Base-by-base conservation (phyloP, 2,888 invertebrate species). In the Oligia strigilis region DNA sequence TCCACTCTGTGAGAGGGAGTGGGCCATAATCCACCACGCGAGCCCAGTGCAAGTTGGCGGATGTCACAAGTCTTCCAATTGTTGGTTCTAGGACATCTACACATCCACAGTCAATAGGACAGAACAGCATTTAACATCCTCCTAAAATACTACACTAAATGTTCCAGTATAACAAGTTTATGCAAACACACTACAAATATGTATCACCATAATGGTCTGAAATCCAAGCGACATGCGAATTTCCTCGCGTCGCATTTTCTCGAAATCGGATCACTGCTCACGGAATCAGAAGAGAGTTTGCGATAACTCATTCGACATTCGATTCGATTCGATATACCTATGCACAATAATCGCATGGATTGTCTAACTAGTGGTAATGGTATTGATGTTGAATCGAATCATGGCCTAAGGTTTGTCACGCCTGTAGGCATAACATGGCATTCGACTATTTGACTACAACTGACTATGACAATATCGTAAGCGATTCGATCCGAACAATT, bases 271-370 rank as follows among this genome's bases (percentile, higher is more conserved):
- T 62, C 83, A 58, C 49, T 69, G 67, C 70, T 52, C 82, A 78
- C n/a, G 67, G 78, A 83, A 46, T 83, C 49, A 78, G 77, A 77
- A 83, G n/a, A n/a, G n/a, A n/a, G 29, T 67, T 58, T 6, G 17
- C 40, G 23, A 82, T 77, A 82, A 72, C 83, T 83, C 83, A 62
- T 55, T 77, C 60, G 60, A 66, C 9, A 58, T 58, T 81, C 55
- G 75, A 80, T 79, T 80, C 73, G 72, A 60, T 69, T 80, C 55
- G 69, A 81, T 64, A 55, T 40, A 40, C 40, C 4, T 69, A 69
- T 6, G 29, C 19, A 52, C 49, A 77, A 70, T 58, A 58, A 14
- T 81, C 23, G 29, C 49, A 65, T 43, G 58, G 5, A 70, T 82
- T 43, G 23, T 58, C 76, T 70, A 36, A 81, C 75, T 82, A 70